These are phyloP conservation scores for Myoxocephalus aenaeus DNA, from an alignment of 2,797 vertebrate genomes.

Conservation along the genomic window DNA sequence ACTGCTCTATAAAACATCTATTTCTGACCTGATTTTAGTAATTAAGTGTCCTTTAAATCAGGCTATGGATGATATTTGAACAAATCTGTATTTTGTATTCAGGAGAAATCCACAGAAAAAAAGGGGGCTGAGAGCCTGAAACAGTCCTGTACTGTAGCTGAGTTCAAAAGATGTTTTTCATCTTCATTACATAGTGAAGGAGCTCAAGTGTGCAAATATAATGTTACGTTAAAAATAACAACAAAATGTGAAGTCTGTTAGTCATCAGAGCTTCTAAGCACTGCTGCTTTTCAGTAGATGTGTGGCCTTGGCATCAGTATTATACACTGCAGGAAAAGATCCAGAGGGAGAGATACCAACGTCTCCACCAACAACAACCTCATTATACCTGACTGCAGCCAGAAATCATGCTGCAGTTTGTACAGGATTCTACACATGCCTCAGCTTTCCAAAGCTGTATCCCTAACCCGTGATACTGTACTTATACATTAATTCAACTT, in stretches of 20 bases:
- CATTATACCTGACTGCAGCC: slow-evolving; percentile 31
- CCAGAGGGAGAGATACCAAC: not conserved
- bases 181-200: slow-evolving; percentile 1
- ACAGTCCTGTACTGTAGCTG: not conserved
- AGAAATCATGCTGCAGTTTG: not conserved
- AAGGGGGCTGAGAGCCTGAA: slow-evolving; percentile 2
- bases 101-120: not conserved
- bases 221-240: slow-evolving; percentile 5
- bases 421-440: slow-evolving; percentile 11
- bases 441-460: not conserved
- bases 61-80: not conserved
- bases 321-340: slow-evolving; percentile 16
- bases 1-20: no score
- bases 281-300: slow-evolving; percentile 5
- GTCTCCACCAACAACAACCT: slow-evolving; percentile 16
- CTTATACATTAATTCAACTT: no score
- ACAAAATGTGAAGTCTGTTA: not conserved
- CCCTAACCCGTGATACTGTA: no score
- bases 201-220: not conserved
- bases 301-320: slow-evolving; percentile 7
- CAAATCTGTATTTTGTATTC: not conserved
- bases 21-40: no score
- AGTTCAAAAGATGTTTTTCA: slow-evolving; percentile 17
- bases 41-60: not conserved
- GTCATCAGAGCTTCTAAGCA: slow-evolving; percentile 26